Percentiles rank a stretch among this genome's conserved stretches.
These are phyloP conservation scores for Triplophysa bombifrons DNA, from an alignment of 2,797 vertebrate genomes.

Conservation along the genomic window DNA sequence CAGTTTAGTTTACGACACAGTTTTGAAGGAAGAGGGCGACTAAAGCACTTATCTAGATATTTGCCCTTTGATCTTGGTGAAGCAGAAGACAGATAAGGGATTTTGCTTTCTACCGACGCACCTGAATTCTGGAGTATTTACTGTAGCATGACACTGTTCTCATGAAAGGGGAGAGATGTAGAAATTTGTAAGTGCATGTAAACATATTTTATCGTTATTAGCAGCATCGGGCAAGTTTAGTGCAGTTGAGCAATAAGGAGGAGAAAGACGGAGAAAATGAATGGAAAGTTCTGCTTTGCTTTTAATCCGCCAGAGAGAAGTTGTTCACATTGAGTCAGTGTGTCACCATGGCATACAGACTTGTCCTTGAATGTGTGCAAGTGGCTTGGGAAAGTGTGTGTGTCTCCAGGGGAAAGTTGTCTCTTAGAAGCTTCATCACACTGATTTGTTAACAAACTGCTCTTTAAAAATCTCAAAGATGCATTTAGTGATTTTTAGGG, in stretches of 20 bases:
- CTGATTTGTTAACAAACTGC: background rate
- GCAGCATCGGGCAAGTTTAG: conserved; percentile 61
- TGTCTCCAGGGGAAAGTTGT: background rate
- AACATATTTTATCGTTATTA: conserved; percentile 65
- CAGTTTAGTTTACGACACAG: conserved; percentile 62
- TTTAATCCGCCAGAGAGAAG: conserved; percentile 50
- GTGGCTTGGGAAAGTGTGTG: background rate
- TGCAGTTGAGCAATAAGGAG: conserved; percentile 52
- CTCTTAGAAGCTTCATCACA: background rate
- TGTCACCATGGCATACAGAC: background rate
- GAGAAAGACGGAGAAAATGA: conserved; percentile 34
- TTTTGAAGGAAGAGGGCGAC: conserved; percentile 66
- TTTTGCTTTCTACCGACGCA: conserved; percentile 29
- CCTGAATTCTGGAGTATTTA: conserved; percentile 61
- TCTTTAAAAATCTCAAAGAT: background rate
- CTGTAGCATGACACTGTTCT: conserved; percentile 52
- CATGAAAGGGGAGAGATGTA: conserved; percentile 52
- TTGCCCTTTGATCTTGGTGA: conserved; percentile 65
- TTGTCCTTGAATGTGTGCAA: conserved; percentile 25
- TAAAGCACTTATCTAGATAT: conserved; percentile 66
- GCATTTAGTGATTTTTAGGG: background rate
- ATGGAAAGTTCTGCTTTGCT: conserved; percentile 54
- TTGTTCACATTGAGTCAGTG: conserved; percentile 34
- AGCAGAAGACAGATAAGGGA: conserved; percentile 46
- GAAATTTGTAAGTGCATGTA: conserved; percentile 60